phyloP scores from a whole-genome alignment of 1,140 invertebrate genomes.

The Coelopa frigida region DNA sequence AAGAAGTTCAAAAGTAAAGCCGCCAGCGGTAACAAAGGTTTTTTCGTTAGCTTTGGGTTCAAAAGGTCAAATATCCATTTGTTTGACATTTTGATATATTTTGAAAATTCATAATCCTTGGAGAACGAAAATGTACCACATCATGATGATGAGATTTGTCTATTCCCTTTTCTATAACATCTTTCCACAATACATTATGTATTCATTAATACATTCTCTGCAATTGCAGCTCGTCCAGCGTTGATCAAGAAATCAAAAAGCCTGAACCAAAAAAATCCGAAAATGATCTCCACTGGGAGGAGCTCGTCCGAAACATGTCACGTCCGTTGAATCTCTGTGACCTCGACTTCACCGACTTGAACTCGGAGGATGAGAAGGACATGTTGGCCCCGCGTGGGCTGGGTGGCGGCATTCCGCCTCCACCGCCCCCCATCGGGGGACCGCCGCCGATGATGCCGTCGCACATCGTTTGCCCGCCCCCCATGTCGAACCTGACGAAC shows the following conservation, averaged over 20 bases:
- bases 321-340: conserved; percentile 86
- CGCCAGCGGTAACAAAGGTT: no score
- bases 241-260: conserved; percentile 51
- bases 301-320: conserved; percentile 71
- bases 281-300: conserved; percentile 93
- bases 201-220: neutral
- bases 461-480: conserved; percentile 32
- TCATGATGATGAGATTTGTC: no score
- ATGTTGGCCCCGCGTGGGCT: conserved; percentile 55
- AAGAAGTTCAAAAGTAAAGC: no score
- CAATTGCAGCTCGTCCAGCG: conserved; percentile 41
- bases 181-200: no score
- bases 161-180: no score
- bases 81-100: no score
- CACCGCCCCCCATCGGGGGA: conserved; percentile 52
- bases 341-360: conserved; percentile 91
- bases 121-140: no score
- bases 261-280: conserved; percentile 71
- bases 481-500: conserved; percentile 41
- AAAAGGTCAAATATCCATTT: no score
- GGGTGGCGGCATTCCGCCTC: conserved; percentile 59
- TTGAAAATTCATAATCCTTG: no score
- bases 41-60: no score
- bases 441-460: conserved; percentile 44
- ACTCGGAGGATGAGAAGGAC: conserved; percentile 66